Percentiles rank a stretch among this genome's conserved stretches.
These are phyloP conservation scores for Sparus aurata DNA, from an alignment of 2,797 vertebrate species.

Conservation along the genomic window DNA sequence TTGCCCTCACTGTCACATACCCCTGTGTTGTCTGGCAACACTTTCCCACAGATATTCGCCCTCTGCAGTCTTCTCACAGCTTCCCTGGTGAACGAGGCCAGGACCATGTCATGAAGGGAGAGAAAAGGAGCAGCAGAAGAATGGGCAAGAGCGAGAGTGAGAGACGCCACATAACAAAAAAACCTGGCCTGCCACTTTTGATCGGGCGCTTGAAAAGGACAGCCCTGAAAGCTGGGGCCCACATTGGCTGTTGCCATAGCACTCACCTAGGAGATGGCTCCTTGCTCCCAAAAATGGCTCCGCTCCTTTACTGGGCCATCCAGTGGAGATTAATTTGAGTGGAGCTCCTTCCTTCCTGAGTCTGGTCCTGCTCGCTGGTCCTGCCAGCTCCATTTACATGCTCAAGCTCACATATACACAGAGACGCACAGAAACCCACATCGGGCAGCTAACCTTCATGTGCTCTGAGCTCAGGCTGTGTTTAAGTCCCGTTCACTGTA, in stretches of 20 bases:
- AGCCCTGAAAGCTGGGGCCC: slow-evolving; percentile 76
- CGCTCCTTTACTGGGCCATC: slow-evolving; percentile 73
- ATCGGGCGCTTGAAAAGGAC: slow-evolving; percentile 81
- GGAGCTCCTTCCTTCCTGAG: slow-evolving; percentile 80
- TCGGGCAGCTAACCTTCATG: slow-evolving; percentile 14
- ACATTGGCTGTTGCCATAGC: slow-evolving; percentile 83
- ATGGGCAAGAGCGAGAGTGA: slow-evolving; percentile 58
- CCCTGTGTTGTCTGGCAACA: slow-evolving; percentile 78
- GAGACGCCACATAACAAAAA: slow-evolving; percentile 71
- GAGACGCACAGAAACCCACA: slow-evolving; percentile 19
- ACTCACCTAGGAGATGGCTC: slow-evolving; percentile 85
- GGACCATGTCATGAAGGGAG: slow-evolving; percentile 64
- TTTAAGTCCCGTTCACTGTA: slow-evolving; percentile 8
- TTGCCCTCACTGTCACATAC: slow-evolving; percentile 61
- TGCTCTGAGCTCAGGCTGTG: neutral
- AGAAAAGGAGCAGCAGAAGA: slow-evolving; percentile 72
- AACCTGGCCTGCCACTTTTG: slow-evolving; percentile 82
- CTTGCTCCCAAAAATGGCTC: slow-evolving; percentile 82
- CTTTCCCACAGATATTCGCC: slow-evolving; percentile 79
- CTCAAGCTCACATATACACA: slow-evolving; percentile 41
- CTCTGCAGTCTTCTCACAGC: slow-evolving; percentile 79
- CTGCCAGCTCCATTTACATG: slow-evolving; percentile 71
- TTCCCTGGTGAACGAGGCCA: slow-evolving; percentile 69
- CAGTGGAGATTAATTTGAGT: slow-evolving; percentile 80
- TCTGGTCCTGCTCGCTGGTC: slow-evolving; percentile 58